Conservation (phyloP, 2,797 vertebrate genomes). For the Notoglanidium macrostoma region DNA sequence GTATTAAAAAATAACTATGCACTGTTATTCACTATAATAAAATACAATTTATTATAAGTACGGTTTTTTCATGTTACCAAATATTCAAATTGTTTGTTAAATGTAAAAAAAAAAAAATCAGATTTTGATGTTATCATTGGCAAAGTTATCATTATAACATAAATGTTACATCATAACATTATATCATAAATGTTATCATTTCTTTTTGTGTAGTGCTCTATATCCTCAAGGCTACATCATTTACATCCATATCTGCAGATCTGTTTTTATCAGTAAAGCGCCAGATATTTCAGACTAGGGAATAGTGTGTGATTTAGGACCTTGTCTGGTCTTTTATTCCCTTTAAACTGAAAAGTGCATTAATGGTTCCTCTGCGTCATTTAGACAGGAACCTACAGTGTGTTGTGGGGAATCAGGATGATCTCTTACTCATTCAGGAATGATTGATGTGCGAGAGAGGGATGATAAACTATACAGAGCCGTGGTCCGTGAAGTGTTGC, state of each 20-base stretch:
- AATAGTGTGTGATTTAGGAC: background rate
- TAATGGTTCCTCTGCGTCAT: background rate
- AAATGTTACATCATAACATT: no score
- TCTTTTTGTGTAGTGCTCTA: background rate
- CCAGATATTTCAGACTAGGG: background rate
- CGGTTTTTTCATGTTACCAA: background rate
- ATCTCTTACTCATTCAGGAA: background rate
- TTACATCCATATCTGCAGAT: no score
- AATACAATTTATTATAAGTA: background rate
- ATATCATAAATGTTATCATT: no score
- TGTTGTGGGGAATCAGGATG: background rate
- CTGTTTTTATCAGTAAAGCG: background rate
- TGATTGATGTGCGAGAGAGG: background rate
- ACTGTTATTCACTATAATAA: background rate
- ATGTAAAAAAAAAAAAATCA: background rate
- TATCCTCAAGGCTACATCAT: background rate
- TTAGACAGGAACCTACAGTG: background rate
- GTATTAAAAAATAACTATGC: background rate
- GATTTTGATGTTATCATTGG: no score
- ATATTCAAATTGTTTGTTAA: background rate
- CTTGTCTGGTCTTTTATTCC: background rate
- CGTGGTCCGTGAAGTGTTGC: background rate
- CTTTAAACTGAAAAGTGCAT: background rate
- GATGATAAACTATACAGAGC: background rate
- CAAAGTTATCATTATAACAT: no score